Evolutionary conservation across 92 coral and sea anemone species (phyloP).

Genomic region (Epizoanthus scotinus): DNA sequence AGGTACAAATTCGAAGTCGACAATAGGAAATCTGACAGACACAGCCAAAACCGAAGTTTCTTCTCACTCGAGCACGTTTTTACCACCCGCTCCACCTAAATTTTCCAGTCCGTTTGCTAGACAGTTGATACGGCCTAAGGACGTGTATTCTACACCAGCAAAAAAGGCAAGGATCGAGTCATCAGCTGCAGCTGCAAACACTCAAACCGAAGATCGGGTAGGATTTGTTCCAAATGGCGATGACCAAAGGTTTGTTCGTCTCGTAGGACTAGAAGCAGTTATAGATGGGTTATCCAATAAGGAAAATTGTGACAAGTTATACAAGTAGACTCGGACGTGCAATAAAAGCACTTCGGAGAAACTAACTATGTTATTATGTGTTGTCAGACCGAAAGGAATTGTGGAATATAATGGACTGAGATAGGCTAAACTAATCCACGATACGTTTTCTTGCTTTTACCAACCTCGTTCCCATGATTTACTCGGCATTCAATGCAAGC

Average conservation of each 20-base stretch:
- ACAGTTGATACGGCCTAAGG: constrained; percentile 18
- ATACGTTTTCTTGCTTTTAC: too few species aligned
- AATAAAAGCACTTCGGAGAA: neutral
- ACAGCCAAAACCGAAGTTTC: constrained; percentile 16
- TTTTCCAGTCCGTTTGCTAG: constrained; percentile 35
- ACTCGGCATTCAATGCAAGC: too few species aligned
- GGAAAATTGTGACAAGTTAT: constrained; percentile 33
- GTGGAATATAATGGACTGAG: too few species aligned
- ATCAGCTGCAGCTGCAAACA: constrained; percentile 27
- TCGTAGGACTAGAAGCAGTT: constrained; percentile 92
- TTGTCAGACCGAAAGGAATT: too few species aligned
- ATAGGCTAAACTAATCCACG: too few species aligned
- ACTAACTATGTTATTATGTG: too few species aligned
- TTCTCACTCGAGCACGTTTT: constrained; percentile 58
- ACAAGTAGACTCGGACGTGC: neutral
- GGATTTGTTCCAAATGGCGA: constrained; percentile 87
- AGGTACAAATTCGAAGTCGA: neutral
- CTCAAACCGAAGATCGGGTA: constrained; percentile 37
- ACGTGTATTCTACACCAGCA: constrained; percentile 14
- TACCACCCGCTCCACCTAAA: constrained; percentile 81
- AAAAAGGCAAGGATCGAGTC: constrained; percentile 14
- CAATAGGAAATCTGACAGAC: constrained; percentile 5
- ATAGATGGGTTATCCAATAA: constrained; percentile 51
- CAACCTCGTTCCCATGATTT: too few species aligned
- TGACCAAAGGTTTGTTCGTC: constrained; percentile 76